Percentiles rank a stretch among this genome's conserved stretches.
Conservation (phyloP, 2,113 vertebrate species). For the Recurvirostra avosetta region DNA sequence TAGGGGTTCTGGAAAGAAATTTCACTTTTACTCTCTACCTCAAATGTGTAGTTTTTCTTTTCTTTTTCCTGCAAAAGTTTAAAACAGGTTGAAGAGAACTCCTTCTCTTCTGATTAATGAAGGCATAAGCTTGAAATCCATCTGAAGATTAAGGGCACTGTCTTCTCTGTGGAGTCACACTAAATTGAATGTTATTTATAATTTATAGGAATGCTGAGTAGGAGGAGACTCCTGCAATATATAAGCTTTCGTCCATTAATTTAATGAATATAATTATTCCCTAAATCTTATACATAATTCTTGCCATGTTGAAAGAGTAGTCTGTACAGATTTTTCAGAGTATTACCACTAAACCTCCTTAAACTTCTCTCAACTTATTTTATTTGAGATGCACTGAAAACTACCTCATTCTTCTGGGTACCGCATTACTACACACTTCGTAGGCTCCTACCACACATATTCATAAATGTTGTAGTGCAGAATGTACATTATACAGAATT, state of each 20-base stretch:
- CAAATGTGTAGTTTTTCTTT: neutral
- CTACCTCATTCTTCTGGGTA: neutral
- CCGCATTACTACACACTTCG: neutral
- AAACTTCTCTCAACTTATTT: neutral
- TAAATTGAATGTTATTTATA: slow-evolving; percentile 51
- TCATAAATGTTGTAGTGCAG: neutral
- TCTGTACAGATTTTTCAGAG: neutral
- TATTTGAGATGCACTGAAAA: neutral
- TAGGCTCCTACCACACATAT: neutral
- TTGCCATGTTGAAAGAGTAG: neutral
- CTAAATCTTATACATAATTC: neutral
- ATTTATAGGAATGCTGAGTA: slow-evolving; percentile 40
- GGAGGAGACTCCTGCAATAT: slow-evolving; percentile 12
- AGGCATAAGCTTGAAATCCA: slow-evolving; percentile 5
- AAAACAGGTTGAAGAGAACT: neutral
- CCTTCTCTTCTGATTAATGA: slow-evolving; percentile 21
- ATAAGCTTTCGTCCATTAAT: slow-evolving; percentile 45
- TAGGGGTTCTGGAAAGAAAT: neutral
- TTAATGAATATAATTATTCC: slow-evolving; percentile 44
- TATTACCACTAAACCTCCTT: neutral
- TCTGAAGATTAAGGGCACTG: slow-evolving; percentile 40
- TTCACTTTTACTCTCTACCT: neutral
- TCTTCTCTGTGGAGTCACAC: slow-evolving; percentile 17
- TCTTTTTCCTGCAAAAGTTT: neutral
- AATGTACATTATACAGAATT: neutral